These are phyloP conservation scores for Eutrigla gurnardus DNA, from an alignment of 2,797 vertebrate genomes.

Conservation along the genomic window DNA sequence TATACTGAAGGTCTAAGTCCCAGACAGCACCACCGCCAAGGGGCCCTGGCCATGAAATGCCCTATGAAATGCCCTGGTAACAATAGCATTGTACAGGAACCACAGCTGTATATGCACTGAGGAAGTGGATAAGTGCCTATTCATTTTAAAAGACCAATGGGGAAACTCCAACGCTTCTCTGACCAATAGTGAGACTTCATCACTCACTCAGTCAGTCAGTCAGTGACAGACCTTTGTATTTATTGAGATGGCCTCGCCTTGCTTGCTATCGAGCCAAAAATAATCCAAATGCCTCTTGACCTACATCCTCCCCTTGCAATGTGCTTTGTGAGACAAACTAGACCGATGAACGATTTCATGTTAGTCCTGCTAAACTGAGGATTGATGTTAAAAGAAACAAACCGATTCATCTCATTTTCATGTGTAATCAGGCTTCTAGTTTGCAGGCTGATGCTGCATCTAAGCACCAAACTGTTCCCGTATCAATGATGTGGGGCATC, in stretches of 20 bases:
- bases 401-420: neutral
- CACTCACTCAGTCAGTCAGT: neutral
- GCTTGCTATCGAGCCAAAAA: neutral
- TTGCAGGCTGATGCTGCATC: neutral
- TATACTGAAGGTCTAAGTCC: neutral
- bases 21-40: neutral
- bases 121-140: neutral
- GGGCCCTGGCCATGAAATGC: no score
- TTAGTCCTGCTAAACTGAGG: neutral
- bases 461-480: slow-evolving; percentile 25
- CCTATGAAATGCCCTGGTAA: neutral
- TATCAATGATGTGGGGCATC: slow-evolving; percentile 25
- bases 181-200: neutral
- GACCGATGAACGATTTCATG: slow-evolving; percentile 20
- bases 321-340: slow-evolving; percentile 2
- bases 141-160: neutral
- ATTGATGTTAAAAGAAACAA: slow-evolving; percentile 2
- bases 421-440: slow-evolving; percentile 13
- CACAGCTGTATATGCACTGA: neutral
- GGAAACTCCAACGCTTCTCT: neutral
- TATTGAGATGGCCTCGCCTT: neutral
- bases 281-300: slow-evolving; percentile 15
- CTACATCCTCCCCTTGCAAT: slow-evolving; percentile 16
- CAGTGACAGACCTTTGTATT: neutral
- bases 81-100: neutral